Base-by-base conservation (phyloP, 2,797 vertebrate genomes). In the Ctenochaetus hawaiiensis region DNA sequence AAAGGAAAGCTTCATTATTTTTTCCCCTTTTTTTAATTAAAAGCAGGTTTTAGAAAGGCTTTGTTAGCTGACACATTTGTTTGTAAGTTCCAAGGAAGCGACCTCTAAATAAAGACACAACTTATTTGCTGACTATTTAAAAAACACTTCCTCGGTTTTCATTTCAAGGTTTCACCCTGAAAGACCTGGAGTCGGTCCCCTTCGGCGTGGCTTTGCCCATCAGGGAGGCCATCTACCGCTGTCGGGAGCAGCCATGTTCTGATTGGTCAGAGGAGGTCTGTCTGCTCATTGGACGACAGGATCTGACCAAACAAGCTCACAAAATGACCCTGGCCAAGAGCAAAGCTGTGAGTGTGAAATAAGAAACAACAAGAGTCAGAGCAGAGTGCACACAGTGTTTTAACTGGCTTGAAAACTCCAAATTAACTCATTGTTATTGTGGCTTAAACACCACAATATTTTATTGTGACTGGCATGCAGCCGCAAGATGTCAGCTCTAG, bases 191-290 rank as follows among this genome's bases (percentile, higher is more conserved):
- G 87, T 96, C 97, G 0, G 96, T 99, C 49, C 98, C 98, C 0
- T 99, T 99, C 67, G 98, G 98, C 0, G 96, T 98, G 59, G 98
- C 98, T 11, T 95, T 99, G 87, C 97, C 98, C 20, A 96, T 99
- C 73, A 94, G 97, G 81, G 97, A 99, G 16, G 98, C 98, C 4
- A 97, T 99, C 67, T 98, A 98, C 85, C 95, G 96, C 65, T 99
- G 98, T 85, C 95, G 98, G 0, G 96, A 98, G 86, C 96, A 98
- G 83, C 98, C 98, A 0, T 97, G 96, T 68, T 97, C 97, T 6
- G 95, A 98, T 91, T 99, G 98, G 98, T 97, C 98, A 0, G 97
- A 99, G 92, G 96, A 97, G 0, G 97, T 99, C 64, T 99, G 97
- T 77, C 92, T 97, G 77, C 89, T 99, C 83, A 99, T 99, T 54